These are phyloP conservation scores for Dasypus novemcinctus DNA, from an alignment of 2,113 vertebrate genomes.

Conservation along the genomic window DNA sequence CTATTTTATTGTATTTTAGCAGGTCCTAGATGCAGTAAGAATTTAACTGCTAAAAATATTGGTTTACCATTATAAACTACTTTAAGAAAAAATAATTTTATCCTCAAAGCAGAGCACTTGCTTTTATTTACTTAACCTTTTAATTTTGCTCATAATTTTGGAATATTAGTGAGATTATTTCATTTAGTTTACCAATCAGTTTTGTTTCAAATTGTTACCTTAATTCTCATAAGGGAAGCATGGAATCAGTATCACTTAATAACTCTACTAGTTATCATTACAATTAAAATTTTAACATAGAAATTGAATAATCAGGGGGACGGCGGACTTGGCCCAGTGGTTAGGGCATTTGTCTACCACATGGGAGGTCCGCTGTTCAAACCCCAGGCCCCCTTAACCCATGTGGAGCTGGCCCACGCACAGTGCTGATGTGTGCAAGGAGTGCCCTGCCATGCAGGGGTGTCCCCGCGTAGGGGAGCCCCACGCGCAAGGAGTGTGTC, in stretches of 20 bases:
- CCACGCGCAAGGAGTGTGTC: too few species aligned
- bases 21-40: background rate
- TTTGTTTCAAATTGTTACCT: conserved; percentile 30
- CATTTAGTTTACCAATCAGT: background rate
- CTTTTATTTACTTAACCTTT: conserved; percentile 15
- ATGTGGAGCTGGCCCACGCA: too few species aligned
- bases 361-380: too few species aligned
- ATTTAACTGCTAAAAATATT: conserved; percentile 26
- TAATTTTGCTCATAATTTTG: conserved; percentile 9
- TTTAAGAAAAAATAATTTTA: conserved; percentile 31
- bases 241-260: background rate
- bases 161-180: conserved; percentile 22
- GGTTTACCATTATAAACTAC: background rate
- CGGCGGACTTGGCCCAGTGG: too few species aligned
- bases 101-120: background rate
- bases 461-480: too few species aligned
- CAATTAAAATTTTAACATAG: conserved; percentile 21
- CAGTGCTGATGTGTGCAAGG: too few species aligned
- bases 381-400: too few species aligned
- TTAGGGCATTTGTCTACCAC: too few species aligned
- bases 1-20: conserved; percentile 10
- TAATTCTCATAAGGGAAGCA: background rate
- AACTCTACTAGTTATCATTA: conserved; percentile 20
- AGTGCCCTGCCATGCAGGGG: too few species aligned
- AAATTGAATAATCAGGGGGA: background rate